Evolutionary conservation across 2,113 vertebrate genomes (phyloP).

Genomic region (Halichoeres trimaculatus): DNA sequence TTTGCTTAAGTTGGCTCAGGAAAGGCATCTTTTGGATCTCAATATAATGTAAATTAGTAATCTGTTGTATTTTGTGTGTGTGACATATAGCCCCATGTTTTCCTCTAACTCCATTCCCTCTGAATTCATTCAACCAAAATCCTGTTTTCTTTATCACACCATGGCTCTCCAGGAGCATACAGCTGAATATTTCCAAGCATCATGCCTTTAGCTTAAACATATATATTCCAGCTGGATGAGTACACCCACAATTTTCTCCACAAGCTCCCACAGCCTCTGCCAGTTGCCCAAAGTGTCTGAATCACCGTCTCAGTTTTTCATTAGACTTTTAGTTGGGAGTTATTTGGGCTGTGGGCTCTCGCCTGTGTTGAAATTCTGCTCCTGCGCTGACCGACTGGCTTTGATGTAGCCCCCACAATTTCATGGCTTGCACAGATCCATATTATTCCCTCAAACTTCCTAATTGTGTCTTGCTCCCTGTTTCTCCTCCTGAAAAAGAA

Average conservation of each 20-base stretch:
- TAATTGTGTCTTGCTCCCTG: slow-evolving; percentile 48
- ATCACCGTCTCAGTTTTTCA: slow-evolving; percentile 22
- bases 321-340: slow-evolving; percentile 29
- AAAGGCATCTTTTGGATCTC: not conserved
- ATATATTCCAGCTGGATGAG: not conserved
- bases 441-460: slow-evolving; percentile 49
- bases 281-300: slow-evolving; percentile 2
- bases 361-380: slow-evolving; percentile 51
- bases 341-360: slow-evolving; percentile 40
- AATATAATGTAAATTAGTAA: not conserved
- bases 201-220: not conserved
- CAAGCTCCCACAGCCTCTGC: not conserved
- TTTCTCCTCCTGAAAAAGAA: slow-evolving; percentile 23
- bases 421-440: slow-evolving; percentile 62
- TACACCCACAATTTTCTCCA: not conserved
- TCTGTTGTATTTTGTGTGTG: not conserved
- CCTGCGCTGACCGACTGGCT: slow-evolving; percentile 48
- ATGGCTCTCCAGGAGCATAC: not conserved
- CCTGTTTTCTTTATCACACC: not conserved
- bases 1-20: no score
- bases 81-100: not conserved
- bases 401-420: slow-evolving; percentile 67
- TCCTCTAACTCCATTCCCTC: not conserved
- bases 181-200: not conserved
- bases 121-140: not conserved